Evolutionary conservation across 2,113 vertebrate species (phyloP).

Genomic region (Ammospiza nelsoni): DNA sequence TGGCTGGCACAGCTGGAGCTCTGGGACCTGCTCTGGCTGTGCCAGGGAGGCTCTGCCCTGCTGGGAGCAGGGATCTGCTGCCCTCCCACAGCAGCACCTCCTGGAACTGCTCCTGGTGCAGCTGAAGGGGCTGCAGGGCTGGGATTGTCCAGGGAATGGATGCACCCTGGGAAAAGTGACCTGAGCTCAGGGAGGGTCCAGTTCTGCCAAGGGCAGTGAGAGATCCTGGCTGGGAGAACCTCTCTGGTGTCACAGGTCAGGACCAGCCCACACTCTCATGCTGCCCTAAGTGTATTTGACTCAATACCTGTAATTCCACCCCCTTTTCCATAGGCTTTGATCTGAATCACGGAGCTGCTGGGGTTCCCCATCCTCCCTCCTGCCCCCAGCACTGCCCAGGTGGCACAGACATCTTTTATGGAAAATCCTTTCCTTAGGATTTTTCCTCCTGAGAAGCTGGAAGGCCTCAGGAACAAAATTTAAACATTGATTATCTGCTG

Average conservation of each 20-base stretch:
- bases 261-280: not conserved
- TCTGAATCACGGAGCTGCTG: not conserved
- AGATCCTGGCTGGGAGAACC: rapidly evolving
- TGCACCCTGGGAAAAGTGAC: not conserved
- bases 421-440: no score
- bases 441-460: no score
- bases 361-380: not conserved
- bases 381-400: not conserved
- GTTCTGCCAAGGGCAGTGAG: not conserved
- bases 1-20: not conserved
- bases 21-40: not conserved
- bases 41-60: not conserved
- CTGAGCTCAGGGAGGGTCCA: not conserved
- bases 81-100: not conserved
- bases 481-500: no score
- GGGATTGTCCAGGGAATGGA: not conserved
- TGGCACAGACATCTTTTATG: no score
- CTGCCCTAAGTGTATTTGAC: not conserved
- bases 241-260: rapidly evolving
- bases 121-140: not conserved
- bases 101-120: not conserved
- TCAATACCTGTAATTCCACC: no score
- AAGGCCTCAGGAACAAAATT: no score
- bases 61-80: not conserved
- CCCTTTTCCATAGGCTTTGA: rapidly evolving